Evolutionary conservation across 2,113 vertebrate species (phyloP).

Genomic region (Orycteropus afer): DNA sequence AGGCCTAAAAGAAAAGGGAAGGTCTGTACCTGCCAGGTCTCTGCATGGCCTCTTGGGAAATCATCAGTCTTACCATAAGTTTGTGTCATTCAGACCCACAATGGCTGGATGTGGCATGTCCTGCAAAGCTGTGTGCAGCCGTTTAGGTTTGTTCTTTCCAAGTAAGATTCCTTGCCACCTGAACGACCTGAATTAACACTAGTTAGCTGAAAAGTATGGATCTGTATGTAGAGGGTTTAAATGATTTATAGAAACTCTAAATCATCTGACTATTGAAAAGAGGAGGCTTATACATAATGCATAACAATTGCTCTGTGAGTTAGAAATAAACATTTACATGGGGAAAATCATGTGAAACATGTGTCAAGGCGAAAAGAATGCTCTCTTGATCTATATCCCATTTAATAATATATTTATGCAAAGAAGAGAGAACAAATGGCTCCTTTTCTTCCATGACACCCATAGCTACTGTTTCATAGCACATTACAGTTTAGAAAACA

Average conservation of each 20-base stretch:
- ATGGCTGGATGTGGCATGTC: neutral
- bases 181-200: slow-evolving; percentile 43
- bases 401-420: slow-evolving; percentile 66
- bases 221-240: slow-evolving; percentile 52
- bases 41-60: neutral
- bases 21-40: neutral
- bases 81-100: neutral
- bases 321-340: slow-evolving; percentile 68
- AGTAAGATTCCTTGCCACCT: neutral
- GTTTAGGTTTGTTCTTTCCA: neutral
- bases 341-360: slow-evolving; percentile 58
- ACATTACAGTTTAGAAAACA: slow-evolving; percentile 36
- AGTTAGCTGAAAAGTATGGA: slow-evolving; percentile 54
- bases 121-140: neutral
- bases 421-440: slow-evolving; percentile 47
- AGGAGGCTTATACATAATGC: slow-evolving; percentile 65
- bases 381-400: slow-evolving; percentile 7
- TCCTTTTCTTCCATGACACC: slow-evolving; percentile 36
- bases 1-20: neutral
- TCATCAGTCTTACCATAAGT: slow-evolving; percentile 34
- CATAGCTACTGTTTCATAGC: slow-evolving; percentile 43
- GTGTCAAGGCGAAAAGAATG: slow-evolving; percentile 58
- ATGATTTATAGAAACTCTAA: slow-evolving; percentile 60
- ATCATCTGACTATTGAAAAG: slow-evolving; percentile 69
- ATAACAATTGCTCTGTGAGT: slow-evolving; percentile 65